These are phyloP conservation scores for Sarcophaga subvicina DNA, from an alignment of 2,888 invertebrate species.

Conservation along the genomic window DNA sequence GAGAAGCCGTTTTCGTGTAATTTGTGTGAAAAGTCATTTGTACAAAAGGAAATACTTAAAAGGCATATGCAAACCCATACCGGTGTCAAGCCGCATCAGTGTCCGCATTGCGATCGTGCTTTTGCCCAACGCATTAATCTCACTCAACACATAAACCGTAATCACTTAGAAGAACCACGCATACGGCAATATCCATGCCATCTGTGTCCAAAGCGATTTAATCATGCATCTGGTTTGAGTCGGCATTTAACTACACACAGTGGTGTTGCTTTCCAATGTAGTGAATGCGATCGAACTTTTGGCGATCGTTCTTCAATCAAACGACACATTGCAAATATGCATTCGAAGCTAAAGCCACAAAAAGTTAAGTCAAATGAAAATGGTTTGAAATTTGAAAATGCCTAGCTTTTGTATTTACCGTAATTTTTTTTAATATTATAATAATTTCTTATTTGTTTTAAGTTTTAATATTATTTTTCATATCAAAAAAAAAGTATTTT, in stretches of 20 bases:
- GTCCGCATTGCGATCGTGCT: conserved; percentile 85
- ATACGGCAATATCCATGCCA: conserved; percentile 86
- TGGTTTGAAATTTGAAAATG: neutral
- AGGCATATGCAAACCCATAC: conserved; percentile 85
- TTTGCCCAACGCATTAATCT: conserved; percentile 89
- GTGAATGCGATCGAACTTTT: conserved; percentile 86
- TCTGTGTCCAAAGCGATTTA: conserved; percentile 84
- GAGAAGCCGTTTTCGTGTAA: conserved; percentile 83
- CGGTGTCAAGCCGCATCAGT: conserved; percentile 86
- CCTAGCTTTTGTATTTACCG: too few relatives aligned
- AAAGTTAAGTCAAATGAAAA: conserved; percentile 13
- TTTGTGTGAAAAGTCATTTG: conserved; percentile 85
- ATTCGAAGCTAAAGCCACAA: conserved; percentile 68
- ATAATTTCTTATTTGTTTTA: too few relatives aligned
- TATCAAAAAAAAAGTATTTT: too few relatives aligned
- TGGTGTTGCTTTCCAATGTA: conserved; percentile 86
- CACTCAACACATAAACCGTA: conserved; percentile 84
- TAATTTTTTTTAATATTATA: too few relatives aligned
- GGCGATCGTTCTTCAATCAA: conserved; percentile 88
- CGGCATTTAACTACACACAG: conserved; percentile 86
- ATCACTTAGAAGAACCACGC: conserved; percentile 85
- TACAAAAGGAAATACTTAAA: conserved; percentile 87
- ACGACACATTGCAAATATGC: conserved; percentile 83
- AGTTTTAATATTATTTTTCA: too few relatives aligned
- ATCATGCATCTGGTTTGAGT: conserved; percentile 86